Evolutionary conservation across 1,140 invertebrate genomes (phyloP).

Genomic region (Pteromalus puparum): DNA sequence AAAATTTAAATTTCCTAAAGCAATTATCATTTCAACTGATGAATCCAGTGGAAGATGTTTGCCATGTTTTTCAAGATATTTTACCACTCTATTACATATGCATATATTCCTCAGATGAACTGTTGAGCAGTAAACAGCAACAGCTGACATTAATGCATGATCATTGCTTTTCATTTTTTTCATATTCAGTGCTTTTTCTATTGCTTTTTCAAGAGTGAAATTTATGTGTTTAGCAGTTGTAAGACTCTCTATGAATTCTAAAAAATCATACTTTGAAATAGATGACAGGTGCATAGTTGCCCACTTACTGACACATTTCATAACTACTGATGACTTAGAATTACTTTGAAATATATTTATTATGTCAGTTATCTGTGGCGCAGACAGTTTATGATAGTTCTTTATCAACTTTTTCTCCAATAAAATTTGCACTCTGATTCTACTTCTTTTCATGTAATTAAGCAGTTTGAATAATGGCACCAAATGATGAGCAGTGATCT

Average conservation of each 20-base stretch:
- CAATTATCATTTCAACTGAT: constrained; percentile 78
- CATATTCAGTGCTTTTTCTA: constrained; percentile 79
- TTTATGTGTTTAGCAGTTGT: constrained; percentile 74
- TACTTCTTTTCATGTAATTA: constrained; percentile 78
- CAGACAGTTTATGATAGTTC: constrained; percentile 78
- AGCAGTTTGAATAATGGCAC: constrained; percentile 77
- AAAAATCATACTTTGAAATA: constrained; percentile 74
- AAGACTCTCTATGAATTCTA: constrained; percentile 78
- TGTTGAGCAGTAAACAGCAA: constrained; percentile 80
- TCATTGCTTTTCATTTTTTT: constrained; percentile 74
- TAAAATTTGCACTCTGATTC: constrained; percentile 78
- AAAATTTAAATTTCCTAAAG: constrained; percentile 81
- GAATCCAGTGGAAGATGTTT: constrained; percentile 74
- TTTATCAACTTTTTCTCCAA: constrained; percentile 79
- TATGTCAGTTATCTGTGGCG: constrained; percentile 77
- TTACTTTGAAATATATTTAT: constrained; percentile 64
- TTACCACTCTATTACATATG: constrained; percentile 78
- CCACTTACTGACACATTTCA: constrained; percentile 78
- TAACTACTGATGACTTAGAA: constrained; percentile 72
- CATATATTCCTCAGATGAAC: constrained; percentile 77
- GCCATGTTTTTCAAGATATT: constrained; percentile 78
- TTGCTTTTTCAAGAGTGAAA: constrained; percentile 72
- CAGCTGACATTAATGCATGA: constrained; percentile 76
- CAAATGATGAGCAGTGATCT: constrained; percentile 79
- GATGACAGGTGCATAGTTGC: constrained; percentile 70